A percentile compares a stretch with the other conserved stretches of the same genome.
Evolutionary conservation across 2,888 invertebrate species (phyloP).

Genomic region (Carcina quercana): DNA sequence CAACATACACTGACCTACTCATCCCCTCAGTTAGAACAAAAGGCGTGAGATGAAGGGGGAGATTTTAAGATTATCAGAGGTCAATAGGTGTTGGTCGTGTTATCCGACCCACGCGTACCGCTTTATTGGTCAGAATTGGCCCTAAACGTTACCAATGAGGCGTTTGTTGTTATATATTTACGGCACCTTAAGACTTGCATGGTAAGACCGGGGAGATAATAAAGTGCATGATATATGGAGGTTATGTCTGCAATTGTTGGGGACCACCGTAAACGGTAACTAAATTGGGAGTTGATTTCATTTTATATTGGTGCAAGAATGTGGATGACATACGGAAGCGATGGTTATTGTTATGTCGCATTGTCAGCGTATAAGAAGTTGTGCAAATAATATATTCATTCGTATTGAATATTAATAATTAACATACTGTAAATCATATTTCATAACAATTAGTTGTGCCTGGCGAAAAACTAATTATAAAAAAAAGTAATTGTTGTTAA

Average conservation of each 20-base stretch:
- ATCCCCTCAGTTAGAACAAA: constrained; percentile 12
- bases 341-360: too few species aligned
- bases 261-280: constrained; percentile 3
- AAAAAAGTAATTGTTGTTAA: too few species aligned
- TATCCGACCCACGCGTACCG: constrained; percentile 54
- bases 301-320: constrained; percentile 1
- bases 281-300: constrained; percentile 17
- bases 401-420: too few species aligned
- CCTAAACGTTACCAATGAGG: constrained; percentile 71
- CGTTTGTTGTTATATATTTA: constrained; percentile 67
- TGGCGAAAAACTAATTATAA: too few species aligned
- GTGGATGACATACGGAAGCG: too few species aligned
- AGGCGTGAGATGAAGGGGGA: constrained; percentile 14
- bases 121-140: constrained; percentile 70
- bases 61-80: constrained; percentile 23
- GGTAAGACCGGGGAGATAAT: constrained; percentile 39
- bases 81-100: constrained; percentile 40
- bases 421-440: too few species aligned
- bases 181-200: constrained; percentile 47
- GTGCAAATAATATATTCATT: too few species aligned
- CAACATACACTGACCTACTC: constrained; percentile 23
- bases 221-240: constrained; percentile 51
- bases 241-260: constrained; percentile 27
- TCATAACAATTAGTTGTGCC: too few species aligned
- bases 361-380: too few species aligned